Evolutionary conservation across 2,888 invertebrate genomes (phyloP), one percentile per base, ranked within the genome.

Genomic region (Oligia strigilis): DNA sequence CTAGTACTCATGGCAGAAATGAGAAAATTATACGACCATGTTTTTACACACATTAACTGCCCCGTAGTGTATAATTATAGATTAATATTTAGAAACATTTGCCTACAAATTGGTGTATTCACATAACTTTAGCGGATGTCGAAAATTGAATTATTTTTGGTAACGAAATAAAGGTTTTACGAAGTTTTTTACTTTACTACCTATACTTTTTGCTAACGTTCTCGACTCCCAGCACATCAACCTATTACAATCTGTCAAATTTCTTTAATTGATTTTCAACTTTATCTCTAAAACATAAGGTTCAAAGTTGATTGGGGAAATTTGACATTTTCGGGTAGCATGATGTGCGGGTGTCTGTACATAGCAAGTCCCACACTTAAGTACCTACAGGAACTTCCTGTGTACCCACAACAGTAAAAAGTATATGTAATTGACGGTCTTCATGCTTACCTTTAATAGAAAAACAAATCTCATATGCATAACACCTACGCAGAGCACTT

Each of bases 41-140:
- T 75, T 81, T 77, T 23, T 72, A 78, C 40, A n/a, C 67, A 78
- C 65, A 77, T 77, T 88, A 75, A 77, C 70, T 78, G 55, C 73
- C 62, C 19, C 2, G 66, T 80, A 67, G 71, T 80, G 70, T 82
- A 72, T 87, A 84, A 85, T 87, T 77, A 81, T 78, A 78, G 74
- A 84, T 82, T 82, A 75, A 81, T 87, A 77, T 84, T 87, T 78
- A 65, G 77, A 9, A 75, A 85, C 62, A 87, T 86, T 88, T 83
- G 84, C 72, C 74, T 81, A 79, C 72, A 77, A 83, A 87, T 87
- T 84, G 60, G 17, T 64, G 46, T 70, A 60, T 87, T 76, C 64
- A 81, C 67, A 78, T 72, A 40, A 65, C 55, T 77, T 75, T 80
- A 78, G 72, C 72, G 86, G 84, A 60, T 82, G 72, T 81, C 75